Conservation (phyloP, 2,888 invertebrate species). For the Drosophila mercatorum region DNA sequence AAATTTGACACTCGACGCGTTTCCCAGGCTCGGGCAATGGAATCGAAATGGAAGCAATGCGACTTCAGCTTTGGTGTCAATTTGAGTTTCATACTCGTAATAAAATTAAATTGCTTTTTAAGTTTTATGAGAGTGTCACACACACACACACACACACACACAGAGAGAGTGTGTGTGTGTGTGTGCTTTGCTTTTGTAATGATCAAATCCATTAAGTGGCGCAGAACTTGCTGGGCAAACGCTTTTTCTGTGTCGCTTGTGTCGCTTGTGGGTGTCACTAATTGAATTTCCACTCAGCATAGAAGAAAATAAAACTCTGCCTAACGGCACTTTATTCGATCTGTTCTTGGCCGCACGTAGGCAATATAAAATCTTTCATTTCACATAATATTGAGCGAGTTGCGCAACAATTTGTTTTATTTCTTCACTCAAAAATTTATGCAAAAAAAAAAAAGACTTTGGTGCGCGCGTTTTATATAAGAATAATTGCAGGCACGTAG, state of each 20-base stretch:
- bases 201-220: constrained; percentile 54
- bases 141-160: neutral
- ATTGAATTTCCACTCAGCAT: constrained; percentile 73
- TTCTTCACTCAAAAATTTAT: constrained; percentile 37
- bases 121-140: constrained; percentile 36
- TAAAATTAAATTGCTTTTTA: constrained; percentile 75
- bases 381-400: constrained; percentile 44
- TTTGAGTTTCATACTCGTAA: constrained; percentile 65
- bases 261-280: constrained; percentile 68
- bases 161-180: constrained; percentile 6
- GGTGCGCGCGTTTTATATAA: constrained; percentile 23
- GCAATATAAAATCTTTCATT: constrained; percentile 57
- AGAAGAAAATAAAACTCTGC: neutral
- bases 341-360: constrained; percentile 48
- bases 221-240: constrained; percentile 43
- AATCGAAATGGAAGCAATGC: constrained; percentile 42
- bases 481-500: constrained; percentile 77
- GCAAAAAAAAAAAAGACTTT: constrained; percentile 30
- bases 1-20: constrained; percentile 50
- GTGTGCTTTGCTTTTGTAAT: constrained; percentile 50
- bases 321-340: constrained; percentile 63
- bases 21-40: constrained; percentile 53
- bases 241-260: neutral
- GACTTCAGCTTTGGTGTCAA: constrained; percentile 53
- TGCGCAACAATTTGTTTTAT: constrained; percentile 47